Evolutionary conservation across 2,888 invertebrate genomes (phyloP), one percentile per base, ranked within the genome.

Genomic region (Eristalis tenax): DNA sequence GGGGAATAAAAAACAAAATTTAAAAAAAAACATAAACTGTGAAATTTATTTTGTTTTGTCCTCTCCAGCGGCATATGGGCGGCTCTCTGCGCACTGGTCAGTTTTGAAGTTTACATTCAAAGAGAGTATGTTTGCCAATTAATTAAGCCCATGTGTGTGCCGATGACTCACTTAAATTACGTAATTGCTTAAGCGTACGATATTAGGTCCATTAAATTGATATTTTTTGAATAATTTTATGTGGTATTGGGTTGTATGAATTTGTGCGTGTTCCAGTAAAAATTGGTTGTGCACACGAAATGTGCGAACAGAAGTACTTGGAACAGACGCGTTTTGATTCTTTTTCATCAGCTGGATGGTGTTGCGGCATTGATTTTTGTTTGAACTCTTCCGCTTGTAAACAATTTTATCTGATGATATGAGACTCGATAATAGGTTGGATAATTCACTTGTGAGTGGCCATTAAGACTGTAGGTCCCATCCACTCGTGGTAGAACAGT

Each of bases 41-140:
- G 56, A 65, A 68, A 68, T 57, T 40, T 68, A 76, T 76, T 76
- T 43, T 68, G 68, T 68, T 43, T 59, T 68, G 40, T 75, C 40
- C 43, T 76, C 59, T 32, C 32, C 68, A 76, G 40, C 65, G 15
- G 40, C 50, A 61, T 68, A 38, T 43, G 75, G 28, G 66, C 66
- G 50, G 8, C 50, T 50, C 50, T 66, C 28, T 66, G 38, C 15
- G 35, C n/a, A 68, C 50, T 64, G 64, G 43, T 65, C 64, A 23
- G 64, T 74, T 35, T 2, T 13, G 56, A 63, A 63, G 76, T 76
- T 68, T 68, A 59, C 76, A 59, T 43, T 76, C 11, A n/a, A 32
- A 59, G 22, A 32, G 43, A 50, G 50, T 76, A 28, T 76, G 76
- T 61, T 76, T 76, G 76, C 66, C 57, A 61, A 76, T 66, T 66